Evolutionary conservation across 2,113 vertebrate species (phyloP).

Genomic region (Saguinus imperator): DNA sequence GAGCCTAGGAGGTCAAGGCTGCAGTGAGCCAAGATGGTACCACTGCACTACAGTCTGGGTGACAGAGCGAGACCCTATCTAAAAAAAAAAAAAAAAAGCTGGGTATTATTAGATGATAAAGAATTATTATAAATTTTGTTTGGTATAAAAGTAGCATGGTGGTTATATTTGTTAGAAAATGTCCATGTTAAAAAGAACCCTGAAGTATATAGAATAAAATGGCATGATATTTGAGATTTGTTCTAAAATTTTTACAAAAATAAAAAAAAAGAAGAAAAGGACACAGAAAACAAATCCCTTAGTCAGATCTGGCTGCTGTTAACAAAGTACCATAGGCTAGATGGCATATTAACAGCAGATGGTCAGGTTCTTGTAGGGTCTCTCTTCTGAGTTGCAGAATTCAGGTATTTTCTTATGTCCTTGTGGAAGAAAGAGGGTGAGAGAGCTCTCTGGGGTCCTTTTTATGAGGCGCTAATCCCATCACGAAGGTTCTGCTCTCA

Average conservation of each 20-base stretch:
- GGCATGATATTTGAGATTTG: constrained; percentile 24
- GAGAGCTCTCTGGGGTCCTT: neutral
- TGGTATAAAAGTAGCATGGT: constrained; percentile 13
- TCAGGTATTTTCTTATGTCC: neutral
- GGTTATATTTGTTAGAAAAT: neutral
- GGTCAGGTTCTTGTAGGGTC: neutral
- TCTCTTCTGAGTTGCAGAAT: neutral
- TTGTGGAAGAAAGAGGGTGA: neutral
- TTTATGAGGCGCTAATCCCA: neutral
- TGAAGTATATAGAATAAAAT: neutral
- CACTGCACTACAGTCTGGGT: too few relatives aligned
- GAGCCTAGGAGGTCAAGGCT: too few relatives aligned
- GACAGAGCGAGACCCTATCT: too few relatives aligned
- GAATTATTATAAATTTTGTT: constrained; percentile 40
- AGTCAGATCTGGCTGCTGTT: neutral
- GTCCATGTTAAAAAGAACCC: neutral
- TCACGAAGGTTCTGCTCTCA: neutral
- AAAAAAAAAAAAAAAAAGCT: too few relatives aligned
- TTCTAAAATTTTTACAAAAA: constrained; percentile 25
- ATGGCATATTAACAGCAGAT: neutral
- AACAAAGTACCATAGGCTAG: neutral
- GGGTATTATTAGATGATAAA: neutral
- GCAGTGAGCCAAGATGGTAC: too few relatives aligned
- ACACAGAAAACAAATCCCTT: neutral
- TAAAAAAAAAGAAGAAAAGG: neutral